Conservation (phyloP, 2,888 invertebrate species). For the Tineola bisselliella region DNA sequence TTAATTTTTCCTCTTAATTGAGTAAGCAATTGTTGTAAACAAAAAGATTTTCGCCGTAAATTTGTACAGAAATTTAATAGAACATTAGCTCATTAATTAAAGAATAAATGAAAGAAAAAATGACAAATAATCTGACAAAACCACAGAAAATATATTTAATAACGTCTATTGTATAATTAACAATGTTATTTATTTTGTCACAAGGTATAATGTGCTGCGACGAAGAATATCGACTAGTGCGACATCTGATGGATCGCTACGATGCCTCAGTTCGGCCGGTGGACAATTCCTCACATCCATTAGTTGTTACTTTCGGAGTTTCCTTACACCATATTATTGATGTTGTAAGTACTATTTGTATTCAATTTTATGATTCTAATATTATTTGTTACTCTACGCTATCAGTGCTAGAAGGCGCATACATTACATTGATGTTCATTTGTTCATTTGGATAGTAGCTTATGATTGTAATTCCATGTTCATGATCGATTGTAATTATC, state of each 20-base stretch:
- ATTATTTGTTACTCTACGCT: too few species aligned
- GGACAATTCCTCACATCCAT: slow-evolving; percentile 77
- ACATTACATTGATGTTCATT: too few species aligned
- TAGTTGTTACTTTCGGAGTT: slow-evolving; percentile 82
- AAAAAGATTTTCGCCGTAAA: too few species aligned
- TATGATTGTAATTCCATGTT: too few species aligned
- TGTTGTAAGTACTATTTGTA: slow-evolving; percentile 71
- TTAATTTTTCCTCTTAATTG: too few species aligned
- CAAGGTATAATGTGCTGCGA: slow-evolving; percentile 57
- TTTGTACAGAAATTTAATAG: too few species aligned
- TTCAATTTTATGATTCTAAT: too few species aligned
- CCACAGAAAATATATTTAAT: neutral
- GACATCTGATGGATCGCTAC: slow-evolving; percentile 78
- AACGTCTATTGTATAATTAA: neutral
- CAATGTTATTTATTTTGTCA: slow-evolving; percentile 14
- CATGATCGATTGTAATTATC: too few species aligned
- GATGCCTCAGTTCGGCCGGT: slow-evolving; percentile 83
- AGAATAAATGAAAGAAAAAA: neutral
- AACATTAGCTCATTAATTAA: too few species aligned
- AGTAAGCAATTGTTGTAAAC: too few species aligned
- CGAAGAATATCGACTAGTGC: slow-evolving; percentile 77
- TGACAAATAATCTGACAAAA: neutral
- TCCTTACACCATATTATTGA: slow-evolving; percentile 87
- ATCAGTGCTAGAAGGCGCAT: too few species aligned
- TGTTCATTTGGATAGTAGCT: too few species aligned